Conservation (phyloP, 2,797 vertebrate genomes). For the Amphiprion clarkii region DNA sequence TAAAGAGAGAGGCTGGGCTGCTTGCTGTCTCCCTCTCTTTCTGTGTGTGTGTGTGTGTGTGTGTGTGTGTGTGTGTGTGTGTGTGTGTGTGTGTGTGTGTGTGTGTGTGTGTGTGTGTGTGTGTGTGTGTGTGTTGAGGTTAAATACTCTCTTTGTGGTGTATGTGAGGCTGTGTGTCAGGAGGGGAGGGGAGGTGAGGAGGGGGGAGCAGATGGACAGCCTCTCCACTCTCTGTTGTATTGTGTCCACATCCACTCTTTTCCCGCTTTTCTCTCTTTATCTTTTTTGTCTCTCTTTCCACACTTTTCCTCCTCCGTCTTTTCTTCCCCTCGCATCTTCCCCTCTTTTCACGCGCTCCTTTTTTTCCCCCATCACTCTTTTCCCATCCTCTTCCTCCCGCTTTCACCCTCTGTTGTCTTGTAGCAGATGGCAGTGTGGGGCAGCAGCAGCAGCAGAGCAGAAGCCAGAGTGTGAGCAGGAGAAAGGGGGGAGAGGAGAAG, state of each 20-base stretch:
- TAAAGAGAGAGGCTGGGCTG: constrained; percentile 88
- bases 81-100: background rate
- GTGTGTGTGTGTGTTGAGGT: constrained; percentile 84
- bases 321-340: constrained; percentile 59
- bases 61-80: too few species aligned
- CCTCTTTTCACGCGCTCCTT: constrained; percentile 63
- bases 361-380: constrained; percentile 73
- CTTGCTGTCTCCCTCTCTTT: constrained; percentile 54
- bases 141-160: constrained; percentile 94
- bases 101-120: constrained; percentile 1
- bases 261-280: constrained; percentile 64
- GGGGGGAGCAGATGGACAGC: constrained; percentile 92
- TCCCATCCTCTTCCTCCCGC: constrained; percentile 74
- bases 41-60: constrained; percentile 61
- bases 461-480: constrained; percentile 93
- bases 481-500: constrained; percentile 76
- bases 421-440: constrained; percentile 96
- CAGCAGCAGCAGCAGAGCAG: constrained; percentile 84
- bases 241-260: constrained; percentile 84
- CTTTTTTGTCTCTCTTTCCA: constrained; percentile 75
- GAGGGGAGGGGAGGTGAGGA: constrained; percentile 81
- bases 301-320: constrained; percentile 58
- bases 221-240: constrained; percentile 84
- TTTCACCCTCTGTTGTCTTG: constrained; percentile 88
- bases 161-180: constrained; percentile 84